Conservation (phyloP, 2,113 vertebrate genomes). For the Parus major region DNA sequence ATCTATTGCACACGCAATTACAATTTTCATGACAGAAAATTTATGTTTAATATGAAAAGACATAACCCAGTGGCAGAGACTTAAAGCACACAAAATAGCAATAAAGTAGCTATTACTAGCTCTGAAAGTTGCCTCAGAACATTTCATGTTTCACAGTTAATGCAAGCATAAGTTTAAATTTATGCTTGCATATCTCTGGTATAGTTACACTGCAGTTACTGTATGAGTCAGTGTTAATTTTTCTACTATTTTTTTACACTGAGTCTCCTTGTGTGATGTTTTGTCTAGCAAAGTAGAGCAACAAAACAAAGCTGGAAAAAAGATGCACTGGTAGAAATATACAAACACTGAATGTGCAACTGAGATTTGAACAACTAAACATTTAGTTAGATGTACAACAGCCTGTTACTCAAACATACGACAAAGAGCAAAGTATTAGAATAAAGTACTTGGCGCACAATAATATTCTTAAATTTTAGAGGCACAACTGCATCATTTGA, state of each 20-base stretch:
- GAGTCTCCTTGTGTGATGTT: not conserved
- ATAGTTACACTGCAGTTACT: not conserved
- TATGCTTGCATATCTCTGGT: not conserved
- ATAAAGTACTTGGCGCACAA: not conserved
- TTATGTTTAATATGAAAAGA: not conserved
- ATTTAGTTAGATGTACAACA: not conserved
- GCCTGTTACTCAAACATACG: not conserved
- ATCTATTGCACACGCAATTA: not conserved
- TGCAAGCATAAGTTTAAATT: constrained; percentile 10
- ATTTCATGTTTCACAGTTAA: not conserved
- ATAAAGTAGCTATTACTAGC: not conserved
- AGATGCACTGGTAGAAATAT: not conserved
- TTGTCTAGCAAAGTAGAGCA: not conserved
- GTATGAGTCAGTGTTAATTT: not conserved
- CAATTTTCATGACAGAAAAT: not conserved
- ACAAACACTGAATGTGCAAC: not conserved
- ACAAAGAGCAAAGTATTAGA: not conserved
- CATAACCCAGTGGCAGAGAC: not conserved
- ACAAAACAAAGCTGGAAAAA: not conserved
- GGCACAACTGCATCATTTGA: not conserved
- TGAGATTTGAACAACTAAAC: not conserved
- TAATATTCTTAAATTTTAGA: not conserved
- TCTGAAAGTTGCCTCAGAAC: not conserved
- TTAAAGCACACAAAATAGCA: not conserved
- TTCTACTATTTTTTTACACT: not conserved